Evolutionary conservation across 1,140 invertebrate genomes (phyloP).

Genomic region (Nephila pilipes): DNA sequence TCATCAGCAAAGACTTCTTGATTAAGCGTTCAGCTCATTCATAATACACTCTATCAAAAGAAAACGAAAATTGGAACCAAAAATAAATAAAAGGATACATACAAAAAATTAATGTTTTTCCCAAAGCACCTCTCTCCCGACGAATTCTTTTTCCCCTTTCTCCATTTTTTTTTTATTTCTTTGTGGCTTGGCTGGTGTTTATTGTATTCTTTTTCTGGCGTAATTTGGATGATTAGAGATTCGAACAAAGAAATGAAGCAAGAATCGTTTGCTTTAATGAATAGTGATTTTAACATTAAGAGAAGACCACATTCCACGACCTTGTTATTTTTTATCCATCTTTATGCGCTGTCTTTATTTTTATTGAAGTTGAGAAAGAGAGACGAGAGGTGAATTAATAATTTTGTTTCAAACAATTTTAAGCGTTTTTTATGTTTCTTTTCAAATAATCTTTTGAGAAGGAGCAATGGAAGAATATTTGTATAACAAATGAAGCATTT

Average conservation of each 20-base stretch:
- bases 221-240: slow-evolving; percentile 19
- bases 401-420: neutral
- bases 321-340: too few relatives aligned
- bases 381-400: neutral
- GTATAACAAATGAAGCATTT: neutral
- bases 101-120: neutral
- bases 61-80: neutral
- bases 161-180: neutral
- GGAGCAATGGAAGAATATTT: neutral
- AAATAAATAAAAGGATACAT: neutral
- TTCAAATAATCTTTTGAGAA: neutral
- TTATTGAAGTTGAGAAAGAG: neutral
- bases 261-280: neutral
- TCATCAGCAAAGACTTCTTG: neutral
- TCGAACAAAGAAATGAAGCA: neutral
- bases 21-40: slow-evolving; percentile 14
- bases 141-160: neutral
- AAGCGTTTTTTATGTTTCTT: neutral
- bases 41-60: neutral
- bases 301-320: neutral
- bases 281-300: neutral
- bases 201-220: neutral
- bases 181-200: neutral
- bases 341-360: neutral
- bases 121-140: neutral